phyloP scores from a whole-genome alignment of 2,888 invertebrate genomes.

The Cremastinae sp. region DNA sequence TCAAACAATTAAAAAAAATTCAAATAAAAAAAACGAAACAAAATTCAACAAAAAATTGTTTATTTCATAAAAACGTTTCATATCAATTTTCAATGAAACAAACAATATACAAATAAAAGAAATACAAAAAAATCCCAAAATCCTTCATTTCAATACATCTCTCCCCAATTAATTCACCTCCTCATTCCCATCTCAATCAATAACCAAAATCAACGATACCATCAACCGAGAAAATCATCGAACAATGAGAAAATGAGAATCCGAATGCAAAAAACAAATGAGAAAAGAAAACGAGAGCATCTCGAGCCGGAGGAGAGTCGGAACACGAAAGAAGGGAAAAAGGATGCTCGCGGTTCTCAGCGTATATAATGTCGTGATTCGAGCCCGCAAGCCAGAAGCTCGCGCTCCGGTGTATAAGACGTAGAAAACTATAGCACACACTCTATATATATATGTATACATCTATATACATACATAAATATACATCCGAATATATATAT shows the following conservation, averaged over 20 bases:
- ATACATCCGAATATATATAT: not conserved
- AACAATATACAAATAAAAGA: no score
- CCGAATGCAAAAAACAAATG: constrained; percentile 34
- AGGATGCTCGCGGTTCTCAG: constrained; percentile 23
- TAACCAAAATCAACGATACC: no score
- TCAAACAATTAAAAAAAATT: no score
- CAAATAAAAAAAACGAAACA: no score
- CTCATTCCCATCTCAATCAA: no score
- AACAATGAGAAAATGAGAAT: constrained; percentile 46
- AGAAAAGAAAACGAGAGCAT: not conserved
- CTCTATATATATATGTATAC: not conserved
- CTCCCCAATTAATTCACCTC: no score
- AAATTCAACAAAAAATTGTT: no score
- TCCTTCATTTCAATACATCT: no score
- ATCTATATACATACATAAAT: not conserved
- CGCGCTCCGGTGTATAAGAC: constrained; percentile 50
- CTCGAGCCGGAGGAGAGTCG: constrained; percentile 23
- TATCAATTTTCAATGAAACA: no score
- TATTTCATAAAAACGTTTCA: no score
- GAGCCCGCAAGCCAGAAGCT: constrained; percentile 60
- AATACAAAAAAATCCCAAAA: no score
- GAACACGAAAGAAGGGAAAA: constrained; percentile 27
- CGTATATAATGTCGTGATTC: constrained; percentile 34
- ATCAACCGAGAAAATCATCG: no score
- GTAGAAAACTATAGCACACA: not conserved